Percentiles rank a stretch among this genome's conserved stretches.
phyloP scores from a whole-genome alignment of 1,140 invertebrate species.

The Drosophila nigrodunni region DNA sequence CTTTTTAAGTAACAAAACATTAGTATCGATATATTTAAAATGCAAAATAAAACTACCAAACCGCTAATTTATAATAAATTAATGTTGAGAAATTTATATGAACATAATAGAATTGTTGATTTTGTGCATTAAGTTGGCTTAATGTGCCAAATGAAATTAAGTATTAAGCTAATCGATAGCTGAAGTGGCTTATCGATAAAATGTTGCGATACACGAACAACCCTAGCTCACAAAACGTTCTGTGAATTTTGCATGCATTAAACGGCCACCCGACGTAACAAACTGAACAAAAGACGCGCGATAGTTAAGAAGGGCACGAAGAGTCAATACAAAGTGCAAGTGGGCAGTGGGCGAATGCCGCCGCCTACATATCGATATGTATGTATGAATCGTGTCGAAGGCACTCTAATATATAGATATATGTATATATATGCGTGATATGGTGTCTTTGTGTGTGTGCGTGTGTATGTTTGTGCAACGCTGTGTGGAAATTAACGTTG shows the following conservation, averaged over 20 bases:
- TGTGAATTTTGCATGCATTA: slow-evolving; percentile 25
- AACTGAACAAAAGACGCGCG: slow-evolving; percentile 43
- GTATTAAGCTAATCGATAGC: slow-evolving; percentile 28
- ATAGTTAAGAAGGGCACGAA: slow-evolving; percentile 36
- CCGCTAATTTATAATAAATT: neutral
- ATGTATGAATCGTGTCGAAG: slow-evolving; percentile 34
- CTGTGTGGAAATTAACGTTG: slow-evolving; percentile 75
- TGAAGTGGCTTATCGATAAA: slow-evolving; percentile 1
- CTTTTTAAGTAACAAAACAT: neutral
- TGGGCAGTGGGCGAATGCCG: slow-evolving; percentile 43
- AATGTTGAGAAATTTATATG: no score
- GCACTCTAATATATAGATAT: neutral
- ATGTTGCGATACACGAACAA: slow-evolving; percentile 14
- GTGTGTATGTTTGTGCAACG: slow-evolving; percentile 51
- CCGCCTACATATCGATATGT: slow-evolving; percentile 52
- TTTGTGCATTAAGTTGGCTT: neutral
- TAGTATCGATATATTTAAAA: neutral
- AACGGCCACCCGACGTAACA: slow-evolving; percentile 42
- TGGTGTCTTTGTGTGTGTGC: slow-evolving; percentile 2
- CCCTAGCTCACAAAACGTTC: slow-evolving; percentile 23
- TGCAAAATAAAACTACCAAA: no score
- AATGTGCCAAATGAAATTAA: neutral
- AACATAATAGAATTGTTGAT: neutral
- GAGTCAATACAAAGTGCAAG: slow-evolving; percentile 47
- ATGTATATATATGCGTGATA: slow-evolving; percentile 13